Conservation (phyloP, 2,797 vertebrate species). For the Semotilus atromaculatus region DNA sequence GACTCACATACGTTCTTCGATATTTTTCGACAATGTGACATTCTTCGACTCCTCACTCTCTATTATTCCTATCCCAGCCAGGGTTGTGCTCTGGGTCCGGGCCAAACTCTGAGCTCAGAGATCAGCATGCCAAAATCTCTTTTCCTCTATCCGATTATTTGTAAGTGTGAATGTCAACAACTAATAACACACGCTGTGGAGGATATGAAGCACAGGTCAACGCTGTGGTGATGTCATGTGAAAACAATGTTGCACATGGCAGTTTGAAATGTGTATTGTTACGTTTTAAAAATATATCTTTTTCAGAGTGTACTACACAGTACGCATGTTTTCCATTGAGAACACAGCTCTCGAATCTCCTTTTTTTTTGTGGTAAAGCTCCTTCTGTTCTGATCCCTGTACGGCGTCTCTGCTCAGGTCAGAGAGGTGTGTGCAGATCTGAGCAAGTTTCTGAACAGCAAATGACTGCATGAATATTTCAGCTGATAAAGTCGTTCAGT, state of each 20-base stretch:
- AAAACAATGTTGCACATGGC: neutral
- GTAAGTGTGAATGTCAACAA: no score
- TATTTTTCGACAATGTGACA: no score
- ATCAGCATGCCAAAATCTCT: no score
- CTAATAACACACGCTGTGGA: neutral
- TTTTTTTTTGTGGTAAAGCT: conserved; percentile 3
- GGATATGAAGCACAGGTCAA: neutral
- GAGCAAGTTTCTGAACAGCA: neutral
- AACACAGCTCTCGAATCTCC: neutral
- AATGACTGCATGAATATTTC: conserved; percentile 32
- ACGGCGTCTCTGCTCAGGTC: neutral
- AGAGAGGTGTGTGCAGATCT: conserved; percentile 3
- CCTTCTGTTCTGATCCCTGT: neutral
- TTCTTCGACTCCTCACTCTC: no score
- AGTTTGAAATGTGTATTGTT: neutral
- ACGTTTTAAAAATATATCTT: neutral
- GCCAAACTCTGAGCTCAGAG: no score
- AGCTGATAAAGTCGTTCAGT: conserved; percentile 16
- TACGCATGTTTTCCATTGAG: neutral
- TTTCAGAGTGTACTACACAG: neutral
- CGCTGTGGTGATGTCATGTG: no score
- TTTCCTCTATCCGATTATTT: no score
- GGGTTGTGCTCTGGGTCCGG: no score
- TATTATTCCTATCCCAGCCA: no score
- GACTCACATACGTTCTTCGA: no score